Evolutionary conservation across 2,113 vertebrate genomes (phyloP).

Genomic region (Probosciger aterrimus): DNA sequence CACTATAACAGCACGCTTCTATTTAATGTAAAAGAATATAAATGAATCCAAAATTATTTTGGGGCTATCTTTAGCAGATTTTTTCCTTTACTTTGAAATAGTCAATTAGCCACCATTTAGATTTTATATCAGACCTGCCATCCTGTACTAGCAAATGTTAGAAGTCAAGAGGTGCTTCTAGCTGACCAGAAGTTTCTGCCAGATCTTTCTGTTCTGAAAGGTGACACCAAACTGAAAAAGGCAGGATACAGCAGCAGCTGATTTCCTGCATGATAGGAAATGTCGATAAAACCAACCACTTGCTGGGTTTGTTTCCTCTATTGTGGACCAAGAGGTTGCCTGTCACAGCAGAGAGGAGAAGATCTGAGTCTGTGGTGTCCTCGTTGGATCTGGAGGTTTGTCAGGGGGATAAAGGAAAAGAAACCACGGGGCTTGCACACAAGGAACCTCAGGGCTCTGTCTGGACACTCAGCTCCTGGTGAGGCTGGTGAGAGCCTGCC

Average conservation of each 20-base stretch:
- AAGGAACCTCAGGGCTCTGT: background rate
- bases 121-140: background rate
- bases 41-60: background rate
- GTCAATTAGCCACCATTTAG: background rate
- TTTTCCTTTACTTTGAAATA: background rate
- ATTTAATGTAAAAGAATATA: background rate
- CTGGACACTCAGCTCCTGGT: background rate
- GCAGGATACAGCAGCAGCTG: background rate
- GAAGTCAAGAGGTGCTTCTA: background rate
- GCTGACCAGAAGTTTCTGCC: background rate
- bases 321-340: background rate
- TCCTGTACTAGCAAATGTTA: background rate
- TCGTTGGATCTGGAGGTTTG: background rate
- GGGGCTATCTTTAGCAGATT: background rate
- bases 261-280: background rate
- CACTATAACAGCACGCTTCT: background rate
- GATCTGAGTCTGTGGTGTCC: background rate
- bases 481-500: background rate
- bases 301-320: background rate
- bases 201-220: background rate
- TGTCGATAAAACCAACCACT: rapidly evolving
- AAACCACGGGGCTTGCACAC: background rate
- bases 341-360: background rate
- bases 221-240: background rate
- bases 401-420: background rate